Percentiles rank a stretch among this genome's conserved stretches.
phyloP scores from a whole-genome alignment of 2,888 invertebrate genomes.

The Seira musarum region DNA sequence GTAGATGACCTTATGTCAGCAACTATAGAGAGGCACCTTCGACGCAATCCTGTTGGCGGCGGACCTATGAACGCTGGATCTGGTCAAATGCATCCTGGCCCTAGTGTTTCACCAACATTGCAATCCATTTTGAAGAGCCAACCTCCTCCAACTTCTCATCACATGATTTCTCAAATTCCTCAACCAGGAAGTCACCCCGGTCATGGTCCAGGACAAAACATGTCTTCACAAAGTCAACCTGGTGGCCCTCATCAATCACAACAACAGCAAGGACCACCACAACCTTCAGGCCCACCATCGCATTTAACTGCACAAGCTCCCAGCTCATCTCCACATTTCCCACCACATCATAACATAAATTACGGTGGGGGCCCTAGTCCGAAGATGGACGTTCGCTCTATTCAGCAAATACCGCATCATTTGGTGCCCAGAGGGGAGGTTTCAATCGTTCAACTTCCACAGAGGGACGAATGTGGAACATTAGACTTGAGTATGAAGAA shows the following conservation, averaged over 20 bases:
- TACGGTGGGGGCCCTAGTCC: constrained; percentile 47
- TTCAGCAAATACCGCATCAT: constrained; percentile 62
- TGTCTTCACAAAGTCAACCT: neutral
- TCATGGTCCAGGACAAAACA: constrained; percentile 36
- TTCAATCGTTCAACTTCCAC: constrained; percentile 70
- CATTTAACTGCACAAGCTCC: constrained; percentile 40
- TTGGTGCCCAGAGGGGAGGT: constrained; percentile 57
- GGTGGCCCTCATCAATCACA: constrained; percentile 69
- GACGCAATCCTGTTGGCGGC: constrained; percentile 64
- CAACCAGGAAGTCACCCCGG: constrained; percentile 60
- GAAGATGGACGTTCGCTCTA: constrained; percentile 61
- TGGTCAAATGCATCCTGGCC: constrained; percentile 65
- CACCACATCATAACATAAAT: constrained; percentile 52
- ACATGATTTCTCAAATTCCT: constrained; percentile 56
- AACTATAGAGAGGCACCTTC: constrained; percentile 85
- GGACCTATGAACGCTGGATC: constrained; percentile 39
- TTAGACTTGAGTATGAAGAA: constrained; percentile 84
- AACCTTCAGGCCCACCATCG: constrained; percentile 73
- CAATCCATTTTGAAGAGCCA: constrained; percentile 70
- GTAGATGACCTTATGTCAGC: constrained; percentile 82
- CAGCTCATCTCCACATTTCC: constrained; percentile 52
- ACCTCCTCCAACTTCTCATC: constrained; percentile 62
- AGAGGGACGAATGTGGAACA: constrained; percentile 75
- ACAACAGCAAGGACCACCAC: constrained; percentile 33
- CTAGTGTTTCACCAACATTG: constrained; percentile 70